phyloP scores from a whole-genome alignment of 2,797 vertebrate species.

The Limnodromus scolopaceus region DNA sequence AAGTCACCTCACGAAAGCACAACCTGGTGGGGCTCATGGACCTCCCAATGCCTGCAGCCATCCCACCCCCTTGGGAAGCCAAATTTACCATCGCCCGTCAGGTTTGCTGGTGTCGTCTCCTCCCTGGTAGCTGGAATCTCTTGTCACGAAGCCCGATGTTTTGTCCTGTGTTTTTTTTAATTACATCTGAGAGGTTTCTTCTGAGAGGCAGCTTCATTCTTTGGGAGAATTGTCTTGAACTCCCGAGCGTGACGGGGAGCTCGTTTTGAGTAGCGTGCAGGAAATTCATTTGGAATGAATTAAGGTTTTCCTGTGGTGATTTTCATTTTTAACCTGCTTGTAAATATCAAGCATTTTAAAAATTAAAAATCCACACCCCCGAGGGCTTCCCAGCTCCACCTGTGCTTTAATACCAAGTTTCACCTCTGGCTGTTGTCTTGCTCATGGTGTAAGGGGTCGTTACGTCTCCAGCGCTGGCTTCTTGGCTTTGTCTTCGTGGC shows the following conservation, averaged over 20 bases:
- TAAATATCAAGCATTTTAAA: not conserved
- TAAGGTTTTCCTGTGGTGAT: not conserved
- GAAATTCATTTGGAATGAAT: not conserved
- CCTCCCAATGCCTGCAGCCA: conserved; percentile 27
- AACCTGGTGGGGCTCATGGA: conserved; percentile 39
- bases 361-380: not conserved
- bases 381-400: not conserved
- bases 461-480: not conserved
- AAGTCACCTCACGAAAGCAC: conserved; percentile 68
- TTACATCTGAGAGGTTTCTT: not conserved
- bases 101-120: not conserved
- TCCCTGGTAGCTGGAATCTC: not conserved
- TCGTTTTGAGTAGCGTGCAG: not conserved
- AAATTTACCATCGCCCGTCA: not conserved
- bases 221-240: not conserved
- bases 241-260: not conserved
- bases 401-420: not conserved
- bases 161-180: not conserved
- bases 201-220: not conserved
- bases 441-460: fast-evolving
- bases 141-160: not conserved
- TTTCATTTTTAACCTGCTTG: not conserved
- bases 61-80: conserved; percentile 7
- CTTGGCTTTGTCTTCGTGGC: not conserved
- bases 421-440: not conserved